Percentiles rank a stretch among this genome's conserved stretches.
Evolutionary conservation across 2,797 vertebrate genomes (phyloP).

Genomic region (Brachyrhaphis roseni): DNA sequence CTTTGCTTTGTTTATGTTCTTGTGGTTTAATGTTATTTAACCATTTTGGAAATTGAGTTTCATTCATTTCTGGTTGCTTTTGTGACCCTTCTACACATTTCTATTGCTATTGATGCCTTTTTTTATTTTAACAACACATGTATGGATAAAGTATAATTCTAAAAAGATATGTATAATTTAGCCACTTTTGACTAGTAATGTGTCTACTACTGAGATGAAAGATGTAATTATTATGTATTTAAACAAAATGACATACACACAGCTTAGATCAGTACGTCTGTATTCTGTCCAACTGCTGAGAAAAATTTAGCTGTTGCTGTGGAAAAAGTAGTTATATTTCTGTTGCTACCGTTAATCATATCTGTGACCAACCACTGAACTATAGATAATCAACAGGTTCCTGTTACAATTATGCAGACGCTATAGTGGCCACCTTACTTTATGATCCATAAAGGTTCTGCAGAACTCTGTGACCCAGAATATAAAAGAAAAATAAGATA

Average conservation of each 20-base stretch:
- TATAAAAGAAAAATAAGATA: constrained; percentile 54
- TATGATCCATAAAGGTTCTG: constrained; percentile 62
- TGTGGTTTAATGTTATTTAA: background rate
- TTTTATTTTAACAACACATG: background rate
- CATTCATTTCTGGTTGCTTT: background rate
- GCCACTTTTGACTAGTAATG: background rate
- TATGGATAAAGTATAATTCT: background rate
- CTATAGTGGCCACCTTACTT: constrained; percentile 56
- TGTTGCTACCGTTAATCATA: constrained; percentile 26
- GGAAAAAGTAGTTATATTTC: constrained; percentile 18
- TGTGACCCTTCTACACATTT: background rate
- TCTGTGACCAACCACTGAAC: constrained; percentile 63
- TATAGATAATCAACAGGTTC: constrained; percentile 69
- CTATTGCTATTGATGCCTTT: background rate
- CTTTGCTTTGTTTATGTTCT: background rate
- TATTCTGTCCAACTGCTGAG: constrained; percentile 9
- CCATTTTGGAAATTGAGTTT: background rate
- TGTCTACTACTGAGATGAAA: background rate
- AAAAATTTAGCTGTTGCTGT: constrained; percentile 14
- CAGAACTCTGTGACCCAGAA: constrained; percentile 50
- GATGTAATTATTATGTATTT: background rate
- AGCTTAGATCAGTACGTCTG: background rate
- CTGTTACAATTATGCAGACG: constrained; percentile 40
- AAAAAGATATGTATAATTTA: background rate
- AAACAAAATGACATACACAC: background rate